A percentile compares a stretch with the other conserved stretches of the same genome.
phyloP scores from a whole-genome alignment of 2,888 invertebrate species.

The Ceramica pisi region DNA sequence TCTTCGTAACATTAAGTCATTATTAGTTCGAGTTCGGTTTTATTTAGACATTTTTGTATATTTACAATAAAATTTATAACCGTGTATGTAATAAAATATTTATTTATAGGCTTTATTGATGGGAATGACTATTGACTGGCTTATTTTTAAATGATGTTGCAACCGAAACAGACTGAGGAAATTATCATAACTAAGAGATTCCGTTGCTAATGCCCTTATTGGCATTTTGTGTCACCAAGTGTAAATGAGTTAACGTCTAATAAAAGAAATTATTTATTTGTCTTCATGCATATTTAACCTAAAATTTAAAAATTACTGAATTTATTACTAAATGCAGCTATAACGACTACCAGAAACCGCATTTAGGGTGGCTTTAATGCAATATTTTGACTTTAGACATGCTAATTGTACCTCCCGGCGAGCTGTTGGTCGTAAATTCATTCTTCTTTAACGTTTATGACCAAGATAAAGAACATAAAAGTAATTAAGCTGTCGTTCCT shows the following conservation, averaged over 20 bases:
- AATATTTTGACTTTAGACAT: conserved; percentile 5
- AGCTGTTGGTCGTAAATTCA: conserved; percentile 31
- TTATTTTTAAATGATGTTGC: neutral
- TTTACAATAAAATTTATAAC: conserved; percentile 16
- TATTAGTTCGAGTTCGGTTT: conserved; percentile 4
- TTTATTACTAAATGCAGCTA: conserved; percentile 13
- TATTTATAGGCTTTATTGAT: neutral
- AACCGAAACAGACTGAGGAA: neutral
- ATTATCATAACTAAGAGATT: conserved; percentile 6
- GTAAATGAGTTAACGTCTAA: neutral
- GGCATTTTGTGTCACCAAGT: neutral
- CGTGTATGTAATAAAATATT: conserved; percentile 3
- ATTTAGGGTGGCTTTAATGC: neutral
- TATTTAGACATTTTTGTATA: conserved; percentile 22
- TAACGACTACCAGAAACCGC: conserved; percentile 8
- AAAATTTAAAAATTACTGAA: neutral
- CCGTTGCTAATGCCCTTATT: neutral
- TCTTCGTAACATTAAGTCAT: conserved; percentile 12
- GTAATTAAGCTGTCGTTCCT: conserved; percentile 34
- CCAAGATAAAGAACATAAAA: neutral
- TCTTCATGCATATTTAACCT: neutral
- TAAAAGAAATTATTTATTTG: neutral
- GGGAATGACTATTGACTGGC: no score
- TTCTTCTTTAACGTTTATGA: conserved; percentile 18
- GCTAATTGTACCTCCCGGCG: conserved; percentile 22